phyloP scores from a whole-genome alignment of 2,797 vertebrate genomes.

The Basileuterus tristriatus region DNA sequence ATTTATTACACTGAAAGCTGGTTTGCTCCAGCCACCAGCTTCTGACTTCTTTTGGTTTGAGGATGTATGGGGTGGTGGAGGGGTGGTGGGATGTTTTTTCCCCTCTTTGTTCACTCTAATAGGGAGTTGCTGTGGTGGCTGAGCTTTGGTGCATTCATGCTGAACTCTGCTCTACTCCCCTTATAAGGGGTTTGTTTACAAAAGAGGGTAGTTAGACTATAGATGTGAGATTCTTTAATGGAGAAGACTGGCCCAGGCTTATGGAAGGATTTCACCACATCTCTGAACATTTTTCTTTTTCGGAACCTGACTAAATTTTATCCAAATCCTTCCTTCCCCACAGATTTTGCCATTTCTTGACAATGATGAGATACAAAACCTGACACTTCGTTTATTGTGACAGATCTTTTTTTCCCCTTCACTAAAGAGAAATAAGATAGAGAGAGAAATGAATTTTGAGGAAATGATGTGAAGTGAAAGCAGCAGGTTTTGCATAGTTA shows the following conservation, averaged over 20 bases:
- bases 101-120: neutral
- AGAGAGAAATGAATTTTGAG: neutral
- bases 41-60: neutral
- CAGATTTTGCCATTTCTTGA: neutral
- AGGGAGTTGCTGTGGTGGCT: neutral
- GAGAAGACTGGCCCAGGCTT: neutral
- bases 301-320: neutral
- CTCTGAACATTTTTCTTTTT: neutral
- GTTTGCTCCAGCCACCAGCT: neutral
- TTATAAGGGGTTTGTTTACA: neutral
- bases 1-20: neutral
- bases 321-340: neutral
- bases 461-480: conserved; percentile 37
- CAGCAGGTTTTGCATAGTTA: conserved; percentile 23
- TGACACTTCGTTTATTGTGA: neutral
- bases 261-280: neutral
- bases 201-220: neutral
- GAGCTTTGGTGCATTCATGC: neutral
- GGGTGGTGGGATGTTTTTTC: neutral
- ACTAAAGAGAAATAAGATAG: neutral
- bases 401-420: neutral
- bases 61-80: fast-evolving
- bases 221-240: neutral
- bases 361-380: neutral
- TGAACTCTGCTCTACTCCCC: neutral